Evolutionary conservation across 2,888 invertebrate genomes (phyloP).

Genomic region (Drosophila putrida): DNA sequence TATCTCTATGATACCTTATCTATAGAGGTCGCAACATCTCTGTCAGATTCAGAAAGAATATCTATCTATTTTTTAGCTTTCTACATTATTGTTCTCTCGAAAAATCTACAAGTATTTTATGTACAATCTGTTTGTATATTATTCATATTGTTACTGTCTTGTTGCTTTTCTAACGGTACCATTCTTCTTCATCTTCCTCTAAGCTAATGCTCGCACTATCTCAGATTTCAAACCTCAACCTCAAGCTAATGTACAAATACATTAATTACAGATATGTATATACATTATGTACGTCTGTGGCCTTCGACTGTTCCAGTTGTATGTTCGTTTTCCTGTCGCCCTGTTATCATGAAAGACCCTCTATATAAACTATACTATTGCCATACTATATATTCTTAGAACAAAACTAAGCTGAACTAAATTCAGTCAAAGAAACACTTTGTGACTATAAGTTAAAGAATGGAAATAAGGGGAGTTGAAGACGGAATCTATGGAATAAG

Average conservation of each 20-base stretch:
- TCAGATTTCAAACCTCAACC: conserved; percentile 61
- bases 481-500: conserved; percentile 23
- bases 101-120: too few species aligned
- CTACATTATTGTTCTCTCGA: too few species aligned
- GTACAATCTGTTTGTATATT: too few species aligned
- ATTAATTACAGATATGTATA: not conserved
- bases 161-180: conserved; percentile 39
- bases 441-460: conserved; percentile 1
- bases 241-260: conserved; percentile 26
- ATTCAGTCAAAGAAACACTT: conserved; percentile 36
- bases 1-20: not conserved
- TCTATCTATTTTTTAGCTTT: not conserved
- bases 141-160: conserved; percentile 2
- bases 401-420: conserved; percentile 50
- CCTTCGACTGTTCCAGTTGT: conserved; percentile 45
- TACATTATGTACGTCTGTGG: conserved; percentile 18
- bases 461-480: not conserved
- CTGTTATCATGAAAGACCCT: conserved; percentile 44
- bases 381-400: conserved; percentile 7
- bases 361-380: conserved; percentile 14
- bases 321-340: conserved; percentile 45
- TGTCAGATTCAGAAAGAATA: not conserved
- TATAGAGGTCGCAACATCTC: too few species aligned
- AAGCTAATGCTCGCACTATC: conserved; percentile 33
- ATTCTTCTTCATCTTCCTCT: conserved; percentile 33